Percentiles rank a stretch among this genome's conserved stretches.
These are phyloP conservation scores for Fratercula arctica DNA, from an alignment of 2,797 vertebrate genomes.

Conservation along the genomic window DNA sequence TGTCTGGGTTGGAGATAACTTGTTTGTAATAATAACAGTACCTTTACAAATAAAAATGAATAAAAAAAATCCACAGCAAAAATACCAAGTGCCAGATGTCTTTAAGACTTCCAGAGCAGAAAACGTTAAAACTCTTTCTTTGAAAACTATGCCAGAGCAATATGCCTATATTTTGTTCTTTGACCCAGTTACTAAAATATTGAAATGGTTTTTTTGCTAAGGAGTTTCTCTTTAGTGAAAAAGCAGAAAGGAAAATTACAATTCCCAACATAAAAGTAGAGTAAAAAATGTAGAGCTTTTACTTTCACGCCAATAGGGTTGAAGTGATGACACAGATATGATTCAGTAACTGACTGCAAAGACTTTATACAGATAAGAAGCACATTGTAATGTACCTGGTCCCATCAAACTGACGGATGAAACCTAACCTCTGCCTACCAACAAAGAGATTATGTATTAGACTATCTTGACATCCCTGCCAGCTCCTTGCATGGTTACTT, in stretches of 20 bases:
- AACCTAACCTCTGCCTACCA: conserved; percentile 22
- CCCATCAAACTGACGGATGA: conserved; percentile 19
- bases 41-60: neutral
- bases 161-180: neutral
- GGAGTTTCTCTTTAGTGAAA: neutral
- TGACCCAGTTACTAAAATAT: neutral
- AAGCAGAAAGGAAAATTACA: neutral
- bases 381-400: neutral
- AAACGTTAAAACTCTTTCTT: neutral
- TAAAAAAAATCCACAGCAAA: neutral
- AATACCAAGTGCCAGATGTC: neutral
- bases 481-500: neutral
- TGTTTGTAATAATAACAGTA: neutral
- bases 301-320: neutral
- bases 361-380: conserved; percentile 51
- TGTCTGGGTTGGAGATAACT: neutral
- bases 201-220: neutral
- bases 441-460: neutral
- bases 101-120: neutral
- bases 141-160: neutral
- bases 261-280: neutral
- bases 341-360: conserved; percentile 56
- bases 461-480: neutral
- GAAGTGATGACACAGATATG: conserved; percentile 26
- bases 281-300: neutral